Evolutionary conservation across 64 coral and sea anemone species (phyloP).

Genomic region (Dendronephthya gigantea): DNA sequence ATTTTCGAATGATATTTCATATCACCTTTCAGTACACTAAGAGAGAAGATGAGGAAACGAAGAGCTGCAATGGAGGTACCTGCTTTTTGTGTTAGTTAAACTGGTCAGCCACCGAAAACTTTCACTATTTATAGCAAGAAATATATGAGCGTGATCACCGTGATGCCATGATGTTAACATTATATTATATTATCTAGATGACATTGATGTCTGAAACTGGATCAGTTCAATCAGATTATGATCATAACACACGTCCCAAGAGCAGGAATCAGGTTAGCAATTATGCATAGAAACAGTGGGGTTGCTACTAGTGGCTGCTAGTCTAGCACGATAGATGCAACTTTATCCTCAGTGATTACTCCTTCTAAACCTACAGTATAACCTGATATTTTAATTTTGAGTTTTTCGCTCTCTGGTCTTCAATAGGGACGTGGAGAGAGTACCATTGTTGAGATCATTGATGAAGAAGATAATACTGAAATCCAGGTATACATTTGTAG

Average conservation of each 20-base stretch:
- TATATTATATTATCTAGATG: neutral
- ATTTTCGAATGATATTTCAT: too few species aligned
- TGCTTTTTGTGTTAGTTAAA: too few species aligned
- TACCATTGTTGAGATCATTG: neutral
- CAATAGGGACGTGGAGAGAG: neutral
- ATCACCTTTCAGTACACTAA: neutral
- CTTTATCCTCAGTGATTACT: too few species aligned
- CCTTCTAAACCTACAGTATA: too few species aligned
- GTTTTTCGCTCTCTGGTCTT: neutral
- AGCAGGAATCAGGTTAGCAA: neutral
- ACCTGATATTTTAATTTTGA: neutral
- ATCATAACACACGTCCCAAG: neutral
- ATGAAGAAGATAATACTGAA: neutral
- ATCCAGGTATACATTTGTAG: neutral
- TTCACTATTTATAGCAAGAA: too few species aligned
- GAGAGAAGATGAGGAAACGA: neutral
- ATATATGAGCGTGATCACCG: too few species aligned
- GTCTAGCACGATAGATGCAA: too few species aligned
- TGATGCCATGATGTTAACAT: too few species aligned
- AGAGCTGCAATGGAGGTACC: constrained; percentile 5
- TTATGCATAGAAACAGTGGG: too few species aligned
- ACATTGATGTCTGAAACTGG: neutral
- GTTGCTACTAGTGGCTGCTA: too few species aligned
- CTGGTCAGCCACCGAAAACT: too few species aligned
- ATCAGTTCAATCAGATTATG: neutral